Conservation (phyloP, 2,113 vertebrate genomes). For the Lutjanus erythropterus region DNA sequence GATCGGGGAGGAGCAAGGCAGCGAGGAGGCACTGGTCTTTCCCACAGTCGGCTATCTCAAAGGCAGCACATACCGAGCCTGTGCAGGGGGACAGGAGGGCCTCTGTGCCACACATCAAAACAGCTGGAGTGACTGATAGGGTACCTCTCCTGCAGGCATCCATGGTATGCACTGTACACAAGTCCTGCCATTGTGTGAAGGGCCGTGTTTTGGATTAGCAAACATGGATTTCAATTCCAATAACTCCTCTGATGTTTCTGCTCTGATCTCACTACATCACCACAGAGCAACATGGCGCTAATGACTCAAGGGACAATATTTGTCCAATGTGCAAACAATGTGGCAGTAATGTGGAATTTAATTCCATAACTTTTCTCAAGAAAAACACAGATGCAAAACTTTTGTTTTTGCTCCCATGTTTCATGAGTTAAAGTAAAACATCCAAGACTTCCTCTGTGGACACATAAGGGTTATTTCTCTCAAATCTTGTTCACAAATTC, state of each 20-base stretch:
- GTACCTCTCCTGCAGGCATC: conserved; percentile 74
- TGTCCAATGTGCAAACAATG: conserved; percentile 28
- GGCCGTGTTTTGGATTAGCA: conserved; percentile 66
- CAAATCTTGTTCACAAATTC: no score
- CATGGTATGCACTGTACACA: conserved; percentile 78
- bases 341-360: not conserved
- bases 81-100: conserved; percentile 64
- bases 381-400: no score
- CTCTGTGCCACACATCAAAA: conserved; percentile 79
- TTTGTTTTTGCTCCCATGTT: no score
- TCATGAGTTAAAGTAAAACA: no score
- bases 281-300: conserved; percentile 15
- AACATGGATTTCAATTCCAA: conserved; percentile 70
- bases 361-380: not conserved
- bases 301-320: conserved; percentile 48
- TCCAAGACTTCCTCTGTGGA: no score
- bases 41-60: conserved; percentile 76
- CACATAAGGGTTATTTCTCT: no score
- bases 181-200: conserved; percentile 72
- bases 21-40: conserved; percentile 55
- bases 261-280: conserved; percentile 48
- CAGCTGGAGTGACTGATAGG: conserved; percentile 81
- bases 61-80: conserved; percentile 67
- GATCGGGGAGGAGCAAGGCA: conserved; percentile 11
- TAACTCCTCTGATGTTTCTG: conserved; percentile 64